Evolutionary conservation across 2,797 vertebrate genomes (phyloP).

Genomic region (Coreius guichenoti): DNA sequence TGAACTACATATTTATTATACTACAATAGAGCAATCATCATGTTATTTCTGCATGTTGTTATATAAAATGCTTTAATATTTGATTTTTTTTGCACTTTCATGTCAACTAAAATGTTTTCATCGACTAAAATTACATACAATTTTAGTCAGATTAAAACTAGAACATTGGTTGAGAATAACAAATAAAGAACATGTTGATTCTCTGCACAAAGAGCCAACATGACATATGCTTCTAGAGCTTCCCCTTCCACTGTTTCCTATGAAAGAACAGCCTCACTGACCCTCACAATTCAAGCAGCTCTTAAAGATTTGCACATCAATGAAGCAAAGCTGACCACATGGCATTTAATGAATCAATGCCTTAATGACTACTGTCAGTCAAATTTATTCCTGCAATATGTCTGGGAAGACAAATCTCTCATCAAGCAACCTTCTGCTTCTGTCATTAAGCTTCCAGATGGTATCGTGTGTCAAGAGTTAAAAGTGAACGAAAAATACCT

Average conservation of each 20-base stretch:
- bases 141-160: background rate
- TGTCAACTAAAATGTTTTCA: background rate
- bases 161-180: background rate
- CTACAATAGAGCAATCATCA: background rate
- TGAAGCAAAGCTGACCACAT: slow-evolving; percentile 55
- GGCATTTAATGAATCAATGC: slow-evolving; percentile 71
- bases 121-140: background rate
- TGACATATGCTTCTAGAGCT: slow-evolving; percentile 18
- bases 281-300: slow-evolving; percentile 4
- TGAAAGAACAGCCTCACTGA: background rate
- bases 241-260: slow-evolving; percentile 39
- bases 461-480: slow-evolving; percentile 55
- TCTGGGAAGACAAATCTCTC: slow-evolving; percentile 68
- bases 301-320: background rate
- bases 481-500: slow-evolving; percentile 38
- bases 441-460: slow-evolving; percentile 68
- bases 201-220: slow-evolving; percentile 3
- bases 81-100: background rate
- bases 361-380: slow-evolving; percentile 64
- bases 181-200: background rate
- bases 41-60: background rate
- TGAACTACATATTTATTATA: background rate
- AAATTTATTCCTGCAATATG: slow-evolving; percentile 63
- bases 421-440: slow-evolving; percentile 61
- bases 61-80: background rate